Base-by-base conservation (phyloP, 2,797 vertebrate genomes). In the Chloroceryle inda region DNA sequence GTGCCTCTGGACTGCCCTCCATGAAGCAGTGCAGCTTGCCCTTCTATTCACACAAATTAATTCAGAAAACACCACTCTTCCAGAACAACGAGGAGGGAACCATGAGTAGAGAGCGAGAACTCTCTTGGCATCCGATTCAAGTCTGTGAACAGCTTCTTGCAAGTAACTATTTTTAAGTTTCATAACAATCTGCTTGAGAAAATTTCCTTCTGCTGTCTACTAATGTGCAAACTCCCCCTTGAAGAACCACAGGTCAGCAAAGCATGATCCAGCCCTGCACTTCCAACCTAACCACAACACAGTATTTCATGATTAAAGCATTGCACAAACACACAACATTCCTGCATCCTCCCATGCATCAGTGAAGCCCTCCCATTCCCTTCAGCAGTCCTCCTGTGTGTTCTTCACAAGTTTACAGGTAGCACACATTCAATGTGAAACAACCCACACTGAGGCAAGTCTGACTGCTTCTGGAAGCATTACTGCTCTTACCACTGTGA, bases 111-210 rank as follows among this genome's bases (percentile, higher is more conserved):
- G 58, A 71, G 85, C 7, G 23, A 91, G 72, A 90, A 59, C 31
- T 85, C 83, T 88, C 74, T 73, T 92, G 93, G 92, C 88, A 96
- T 88, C 55, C 4, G 1, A 94, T 67, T 86, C 59, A 81, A 84
- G 86, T 79, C 44, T 76, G 59, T 9, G 64, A 92, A 20, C 79
- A 95, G 94, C 83, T 93, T 88, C 88, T 91, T 59, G 42, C 76
- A 94, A 94, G 73, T 38, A 91, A 81, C 95, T 96, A 94, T 94
- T 95, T 96, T 96, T 94, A 96, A 92, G 63, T 90, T 96, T 81
- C 21, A 1, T 58, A 94, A 84, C 85, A 94, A 82, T 91, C 89
- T 96, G 96, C 85, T 90, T 78, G n/a, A 84, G 82, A 94, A 92
- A 88, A 88, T 72, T 94, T 96, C 93, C 88, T 96, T 93, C 92